A percentile compares a stretch with the other conserved stretches of the same genome.
Conservation (phyloP, 2,797 vertebrate genomes). For the Mormyrus hasselquistii region DNA sequence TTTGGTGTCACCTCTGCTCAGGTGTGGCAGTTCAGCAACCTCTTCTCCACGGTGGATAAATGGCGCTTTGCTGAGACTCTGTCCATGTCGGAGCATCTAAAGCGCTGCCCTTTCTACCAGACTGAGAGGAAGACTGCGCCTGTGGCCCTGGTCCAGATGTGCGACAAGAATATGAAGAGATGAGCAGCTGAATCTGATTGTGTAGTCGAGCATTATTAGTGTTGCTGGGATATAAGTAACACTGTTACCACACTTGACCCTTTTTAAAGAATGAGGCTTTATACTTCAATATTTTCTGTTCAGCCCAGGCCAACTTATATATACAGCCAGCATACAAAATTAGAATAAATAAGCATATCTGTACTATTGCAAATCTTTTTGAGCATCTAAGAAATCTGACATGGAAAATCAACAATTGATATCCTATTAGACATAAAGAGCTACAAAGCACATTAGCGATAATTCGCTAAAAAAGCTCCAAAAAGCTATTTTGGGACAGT, state of each 20-base stretch:
- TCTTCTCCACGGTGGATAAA: constrained; percentile 74
- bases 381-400: background rate
- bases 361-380: background rate
- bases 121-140: constrained; percentile 57
- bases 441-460: no score
- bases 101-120: constrained; percentile 74
- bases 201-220: background rate
- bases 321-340: background rate
- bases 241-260: background rate
- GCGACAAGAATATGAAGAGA: constrained; percentile 16
- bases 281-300: background rate
- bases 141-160: constrained; percentile 66
- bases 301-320: background rate
- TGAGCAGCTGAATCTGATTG: constrained; percentile 31
- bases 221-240: background rate
- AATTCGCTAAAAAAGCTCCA: no score
- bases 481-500: no score
- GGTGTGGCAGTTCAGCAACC: constrained; percentile 85
- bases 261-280: background rate
- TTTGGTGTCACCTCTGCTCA: constrained; percentile 37
- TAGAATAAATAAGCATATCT: background rate
- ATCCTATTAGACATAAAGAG: no score
- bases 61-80: constrained; percentile 65
- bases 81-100: constrained; percentile 77
- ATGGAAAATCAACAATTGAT: no score